A percentile compares a stretch with the other conserved stretches of the same genome.
phyloP scores from a whole-genome alignment of 35 echinoderm and acorn worm genomes.

The Diadema setosum region DNA sequence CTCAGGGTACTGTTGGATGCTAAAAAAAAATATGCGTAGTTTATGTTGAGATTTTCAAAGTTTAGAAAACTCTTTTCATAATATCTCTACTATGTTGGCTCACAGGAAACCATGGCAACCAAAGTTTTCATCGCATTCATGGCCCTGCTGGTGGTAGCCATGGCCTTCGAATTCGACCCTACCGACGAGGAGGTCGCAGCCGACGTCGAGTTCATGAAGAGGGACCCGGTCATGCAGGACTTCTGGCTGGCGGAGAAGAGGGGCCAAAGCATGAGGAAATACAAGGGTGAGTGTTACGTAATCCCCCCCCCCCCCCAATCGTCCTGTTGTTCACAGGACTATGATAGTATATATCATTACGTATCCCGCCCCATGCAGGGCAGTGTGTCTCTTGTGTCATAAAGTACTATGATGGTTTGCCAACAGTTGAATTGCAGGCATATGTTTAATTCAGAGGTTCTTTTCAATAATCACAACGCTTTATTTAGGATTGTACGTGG shows the following conservation, averaged over 20 bases:
- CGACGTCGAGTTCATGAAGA: neutral
- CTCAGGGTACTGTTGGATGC: neutral
- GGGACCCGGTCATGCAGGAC: constrained; percentile 4
- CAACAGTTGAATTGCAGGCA: no score
- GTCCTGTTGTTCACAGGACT: neutral
- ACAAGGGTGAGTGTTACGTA: neutral
- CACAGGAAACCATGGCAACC: neutral
- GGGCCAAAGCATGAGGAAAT: neutral
- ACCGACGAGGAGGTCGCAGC: neutral
- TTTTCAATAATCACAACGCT: no score
- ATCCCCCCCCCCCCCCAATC: neutral
- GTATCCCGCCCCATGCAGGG: neutral
- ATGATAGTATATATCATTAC: neutral
- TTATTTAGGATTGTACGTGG: no score
- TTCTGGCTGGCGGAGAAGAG: neutral
- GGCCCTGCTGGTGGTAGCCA: constrained; percentile 3
- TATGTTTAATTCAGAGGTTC: no score
- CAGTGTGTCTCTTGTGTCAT: neutral
- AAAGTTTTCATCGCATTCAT: neutral
- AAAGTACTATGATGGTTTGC: neutral
- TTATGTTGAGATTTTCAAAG: neutral
- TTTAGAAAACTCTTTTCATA: no score
- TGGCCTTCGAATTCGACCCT: constrained; percentile 7
- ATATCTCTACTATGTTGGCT: neutral
- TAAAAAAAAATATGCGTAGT: neutral